A percentile compares a stretch with the other conserved stretches of the same genome.
phyloP scores from a whole-genome alignment of 2,888 invertebrate species.

The Sinelater perroti region DNA sequence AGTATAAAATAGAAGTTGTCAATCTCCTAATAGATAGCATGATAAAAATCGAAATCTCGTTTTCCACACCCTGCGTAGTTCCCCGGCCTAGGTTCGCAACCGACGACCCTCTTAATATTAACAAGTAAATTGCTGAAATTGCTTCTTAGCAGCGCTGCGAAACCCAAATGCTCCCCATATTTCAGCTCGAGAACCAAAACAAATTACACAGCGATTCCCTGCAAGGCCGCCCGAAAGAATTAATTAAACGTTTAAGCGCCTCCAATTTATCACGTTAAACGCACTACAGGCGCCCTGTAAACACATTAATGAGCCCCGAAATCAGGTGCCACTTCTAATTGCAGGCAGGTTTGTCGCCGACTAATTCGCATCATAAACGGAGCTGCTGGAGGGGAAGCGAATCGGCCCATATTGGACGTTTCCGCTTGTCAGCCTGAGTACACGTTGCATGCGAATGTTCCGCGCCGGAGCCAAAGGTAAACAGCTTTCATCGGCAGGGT shows the following conservation, averaged over 20 bases:
- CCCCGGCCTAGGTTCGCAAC: too few relatives aligned
- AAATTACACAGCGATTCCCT: too few relatives aligned
- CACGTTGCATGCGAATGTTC: neutral
- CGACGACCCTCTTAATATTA: too few relatives aligned
- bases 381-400: constrained; percentile 5
- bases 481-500: too few relatives aligned
- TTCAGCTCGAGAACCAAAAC: too few relatives aligned
- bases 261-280: neutral
- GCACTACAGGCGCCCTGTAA: neutral
- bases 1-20: too few relatives aligned
- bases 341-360: constrained; percentile 6
- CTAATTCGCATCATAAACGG: constrained; percentile 9
- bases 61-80: too few relatives aligned
- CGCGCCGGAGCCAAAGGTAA: neutral
- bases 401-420: constrained; percentile 20
- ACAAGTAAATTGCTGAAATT: too few relatives aligned
- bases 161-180: too few relatives aligned
- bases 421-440: constrained; percentile 18
- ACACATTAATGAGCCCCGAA: neutral
- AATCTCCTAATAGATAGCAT: too few relatives aligned
- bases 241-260: neutral
- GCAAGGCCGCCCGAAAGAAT: neutral
- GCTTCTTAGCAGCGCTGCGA: too few relatives aligned
- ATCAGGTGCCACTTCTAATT: neutral
- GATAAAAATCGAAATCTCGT: too few relatives aligned